phyloP scores from a whole-genome alignment of 2,797 vertebrate genomes.

The Sternarchorhynchus goeldii region DNA sequence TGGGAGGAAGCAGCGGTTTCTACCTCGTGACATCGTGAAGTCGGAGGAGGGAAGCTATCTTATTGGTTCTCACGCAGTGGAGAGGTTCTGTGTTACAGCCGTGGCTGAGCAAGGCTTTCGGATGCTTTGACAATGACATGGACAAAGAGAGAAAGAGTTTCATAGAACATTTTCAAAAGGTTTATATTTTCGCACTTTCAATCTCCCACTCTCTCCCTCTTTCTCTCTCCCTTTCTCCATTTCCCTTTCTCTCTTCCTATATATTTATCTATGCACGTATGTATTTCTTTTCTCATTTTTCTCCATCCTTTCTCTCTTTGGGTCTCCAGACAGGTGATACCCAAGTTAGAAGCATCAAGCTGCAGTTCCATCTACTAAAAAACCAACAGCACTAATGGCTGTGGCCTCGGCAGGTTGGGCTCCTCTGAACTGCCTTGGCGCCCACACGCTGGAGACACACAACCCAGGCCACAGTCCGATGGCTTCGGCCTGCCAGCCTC shows the following conservation, averaged over 20 bases:
- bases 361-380: slow-evolving; percentile 21
- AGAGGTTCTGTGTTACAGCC: slow-evolving; percentile 77
- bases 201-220: too few relatives aligned
- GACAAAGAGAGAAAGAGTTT: slow-evolving; percentile 5
- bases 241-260: not conserved
- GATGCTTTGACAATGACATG: not conserved
- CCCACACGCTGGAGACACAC: slow-evolving; percentile 17
- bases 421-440: slow-evolving; percentile 18
- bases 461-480: slow-evolving; percentile 33
- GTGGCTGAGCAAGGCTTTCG: slow-evolving; percentile 60
- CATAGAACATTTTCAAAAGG: not conserved
- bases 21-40: slow-evolving; percentile 69
- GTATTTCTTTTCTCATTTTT: too few relatives aligned
- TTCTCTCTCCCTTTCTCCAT: too few relatives aligned
- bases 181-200: too few relatives aligned
- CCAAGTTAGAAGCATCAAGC: not conserved
- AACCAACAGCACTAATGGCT: not conserved
- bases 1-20: slow-evolving; percentile 46
- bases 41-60: slow-evolving; percentile 69
- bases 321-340: not conserved
- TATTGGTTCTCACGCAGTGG: slow-evolving; percentile 75
- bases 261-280: not conserved
- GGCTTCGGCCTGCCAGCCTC: slow-evolving; percentile 48
- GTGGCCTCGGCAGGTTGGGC: not conserved
- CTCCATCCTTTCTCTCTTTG: not conserved